phyloP scores from a whole-genome alignment of 2,113 vertebrate species.

The Cololabis saira region DNA sequence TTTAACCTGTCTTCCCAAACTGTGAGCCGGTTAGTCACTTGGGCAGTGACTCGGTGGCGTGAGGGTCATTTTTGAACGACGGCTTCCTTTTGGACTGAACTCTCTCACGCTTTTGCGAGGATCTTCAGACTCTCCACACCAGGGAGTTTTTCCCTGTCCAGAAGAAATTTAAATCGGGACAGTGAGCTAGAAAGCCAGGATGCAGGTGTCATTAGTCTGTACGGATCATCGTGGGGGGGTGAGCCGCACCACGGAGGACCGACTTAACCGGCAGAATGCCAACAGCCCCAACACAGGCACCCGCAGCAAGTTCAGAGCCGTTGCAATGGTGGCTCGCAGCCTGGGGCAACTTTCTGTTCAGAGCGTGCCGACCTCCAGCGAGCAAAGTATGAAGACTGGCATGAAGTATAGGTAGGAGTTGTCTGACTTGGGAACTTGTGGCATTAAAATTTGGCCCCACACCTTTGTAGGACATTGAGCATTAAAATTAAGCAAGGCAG shows the following conservation, averaged over 20 bases:
- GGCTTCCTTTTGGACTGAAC: slow-evolving; percentile 25
- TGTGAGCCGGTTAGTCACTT: slow-evolving; percentile 34
- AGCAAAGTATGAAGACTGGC: slow-evolving; percentile 87
- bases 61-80: slow-evolving; percentile 13
- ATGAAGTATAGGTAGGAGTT: slow-evolving; percentile 94
- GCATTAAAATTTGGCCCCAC: neutral
- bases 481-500: neutral
- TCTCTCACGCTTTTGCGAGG: slow-evolving; percentile 6
- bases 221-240: slow-evolving; percentile 93
- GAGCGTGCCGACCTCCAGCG: slow-evolving; percentile 83
- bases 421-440: neutral
- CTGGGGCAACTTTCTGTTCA: slow-evolving; percentile 93
- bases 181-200: slow-evolving; percentile 59
- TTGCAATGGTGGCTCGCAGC: slow-evolving; percentile 96
- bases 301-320: slow-evolving; percentile 90
- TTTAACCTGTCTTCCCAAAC: slow-evolving; percentile 5
- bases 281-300: slow-evolving; percentile 90
- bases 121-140: slow-evolving; percentile 12
- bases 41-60: slow-evolving; percentile 45
- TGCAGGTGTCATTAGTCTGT: slow-evolving; percentile 97
- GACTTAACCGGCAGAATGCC: slow-evolving; percentile 88
- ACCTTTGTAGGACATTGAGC: neutral
- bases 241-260: slow-evolving; percentile 89
- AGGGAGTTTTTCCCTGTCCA: slow-evolving; percentile 18
- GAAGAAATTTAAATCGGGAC: slow-evolving; percentile 22